Evolutionary conservation across 2,113 vertebrate genomes (phyloP), one percentile per base, ranked within the genome.

Genomic region (Alosa alosa): DNA sequence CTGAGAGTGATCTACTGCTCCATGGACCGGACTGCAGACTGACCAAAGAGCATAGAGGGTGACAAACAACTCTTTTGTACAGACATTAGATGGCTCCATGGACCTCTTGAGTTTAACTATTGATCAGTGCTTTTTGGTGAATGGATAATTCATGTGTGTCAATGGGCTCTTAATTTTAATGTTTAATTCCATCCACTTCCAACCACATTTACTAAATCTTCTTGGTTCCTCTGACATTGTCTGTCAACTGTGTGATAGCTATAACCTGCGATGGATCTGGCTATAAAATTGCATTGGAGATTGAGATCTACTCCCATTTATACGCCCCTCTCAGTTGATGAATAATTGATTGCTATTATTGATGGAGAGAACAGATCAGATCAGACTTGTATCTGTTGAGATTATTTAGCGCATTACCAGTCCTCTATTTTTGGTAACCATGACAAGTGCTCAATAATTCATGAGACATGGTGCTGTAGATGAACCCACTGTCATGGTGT

Each of bases 401-500:
- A 41, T 78, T 72, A 10, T 86, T 85, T 86, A 82, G 83, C 86
- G 81, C 85, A 87, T 86, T 87, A 90, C 83, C 81, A 83, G 84
- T n/a, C 25, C n/a, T 81, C 47, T 90, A 87, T 84, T 88, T 86
- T 84, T 86, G 88, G 86, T 45, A 83, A 81, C 81, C 86, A 46
- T 84, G 55, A 86, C 86, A 89, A 55, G 83, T 31, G 50, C 78
- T 90, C 81, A 87, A 89, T 88, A 88, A 88, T 88, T 91, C 88
- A 89, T 87, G 89, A 85, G 52, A 90, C 86, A 81, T 78, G 85
- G 83, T 85, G 87, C 84, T 83, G 81, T 82, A 89, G 84, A 90
- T 88, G 90, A 36, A 88, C 64, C 88, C 83, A 75, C 36, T 78
- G 72, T 39, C 72, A 78, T 78, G 72, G 31, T 39, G 36, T 31